Percentiles rank a stretch among this genome's conserved stretches.
These are phyloP conservation scores for Diplodus sargus DNA, from an alignment of 2,797 vertebrate genomes.

Conservation along the genomic window DNA sequence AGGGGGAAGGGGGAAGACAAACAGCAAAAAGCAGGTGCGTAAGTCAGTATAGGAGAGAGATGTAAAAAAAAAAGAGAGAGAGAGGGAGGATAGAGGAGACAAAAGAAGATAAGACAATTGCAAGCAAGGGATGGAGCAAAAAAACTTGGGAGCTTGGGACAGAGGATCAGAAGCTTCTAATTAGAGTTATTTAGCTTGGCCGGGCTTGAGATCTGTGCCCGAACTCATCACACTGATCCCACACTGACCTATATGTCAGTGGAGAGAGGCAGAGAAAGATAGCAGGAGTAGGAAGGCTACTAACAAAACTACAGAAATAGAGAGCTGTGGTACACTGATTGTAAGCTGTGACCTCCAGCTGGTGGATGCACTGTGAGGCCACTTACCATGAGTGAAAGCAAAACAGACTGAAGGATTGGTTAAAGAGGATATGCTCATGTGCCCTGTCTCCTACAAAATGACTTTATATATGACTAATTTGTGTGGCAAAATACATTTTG, in stretches of 20 bases:
- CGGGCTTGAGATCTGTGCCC: slow-evolving; percentile 26
- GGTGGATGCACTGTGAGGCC: not conserved
- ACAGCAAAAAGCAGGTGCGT: not conserved
- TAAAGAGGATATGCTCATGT: not conserved
- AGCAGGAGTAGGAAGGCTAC: not conserved
- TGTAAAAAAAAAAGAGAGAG: slow-evolving; percentile 1
- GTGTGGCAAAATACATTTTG: not conserved
- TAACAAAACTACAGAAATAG: slow-evolving; percentile 4
- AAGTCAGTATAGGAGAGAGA: slow-evolving; percentile 23
- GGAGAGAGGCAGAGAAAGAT: slow-evolving; percentile 9
- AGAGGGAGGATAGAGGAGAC: not conserved
- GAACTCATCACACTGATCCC: slow-evolving; percentile 47
- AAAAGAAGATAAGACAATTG: slow-evolving; percentile 1
- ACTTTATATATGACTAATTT: not conserved
- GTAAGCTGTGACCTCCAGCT: not conserved
- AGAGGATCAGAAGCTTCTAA: slow-evolving; percentile 47
- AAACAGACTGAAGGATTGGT: not conserved
- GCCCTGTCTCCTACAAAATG: not conserved
- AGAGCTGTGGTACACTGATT: not conserved
- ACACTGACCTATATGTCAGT: slow-evolving; percentile 32
- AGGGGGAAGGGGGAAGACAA: not conserved
- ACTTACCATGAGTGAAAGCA: not conserved
- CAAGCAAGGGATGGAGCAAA: not conserved
- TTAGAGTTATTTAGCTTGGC: slow-evolving; percentile 41
- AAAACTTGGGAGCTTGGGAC: slow-evolving; percentile 23